These are phyloP conservation scores for Nephrotoma guestfalica DNA, from an alignment of 2,888 invertebrate species.

Conservation along the genomic window DNA sequence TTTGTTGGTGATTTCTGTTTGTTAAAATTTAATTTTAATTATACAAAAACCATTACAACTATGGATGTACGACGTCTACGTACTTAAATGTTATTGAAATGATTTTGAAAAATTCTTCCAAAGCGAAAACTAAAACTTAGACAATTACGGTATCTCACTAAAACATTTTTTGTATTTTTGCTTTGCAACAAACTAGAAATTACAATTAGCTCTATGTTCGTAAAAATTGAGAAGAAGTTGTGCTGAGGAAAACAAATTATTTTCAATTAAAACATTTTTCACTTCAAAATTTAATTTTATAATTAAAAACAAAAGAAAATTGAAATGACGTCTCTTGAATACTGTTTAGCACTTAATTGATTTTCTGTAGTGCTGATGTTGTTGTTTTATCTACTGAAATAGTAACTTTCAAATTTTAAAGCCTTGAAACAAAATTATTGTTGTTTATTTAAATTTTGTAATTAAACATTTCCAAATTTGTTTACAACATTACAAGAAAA, in stretches of 20 bases:
- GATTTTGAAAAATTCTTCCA: not conserved
- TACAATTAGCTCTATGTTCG: too few species aligned
- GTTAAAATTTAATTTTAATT: not conserved
- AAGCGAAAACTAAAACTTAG: not conserved
- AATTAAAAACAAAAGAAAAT: not conserved
- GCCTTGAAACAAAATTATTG: too few species aligned
- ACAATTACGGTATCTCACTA: not conserved
- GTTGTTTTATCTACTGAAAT: not conserved
- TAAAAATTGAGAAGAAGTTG: not conserved
- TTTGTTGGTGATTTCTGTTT: not conserved
- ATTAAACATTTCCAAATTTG: too few species aligned
- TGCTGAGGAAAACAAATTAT: not conserved
- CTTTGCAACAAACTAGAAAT: not conserved
- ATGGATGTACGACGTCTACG: too few species aligned
- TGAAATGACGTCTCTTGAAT: not conserved
- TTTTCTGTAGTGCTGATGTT: not conserved
- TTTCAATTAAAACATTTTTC: not conserved
- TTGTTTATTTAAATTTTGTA: too few species aligned
- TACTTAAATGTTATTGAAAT: not conserved
- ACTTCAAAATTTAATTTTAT: not conserved
- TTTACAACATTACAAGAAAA: too few species aligned
- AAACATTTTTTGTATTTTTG: not conserved
- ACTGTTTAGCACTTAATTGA: not conserved
- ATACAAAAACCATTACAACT: not conserved
- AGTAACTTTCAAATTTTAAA: not conserved